Percentiles rank a stretch among this genome's conserved stretches.
Conservation (phyloP, 2,797 vertebrate species). For the Xenopus petersii region DNA sequence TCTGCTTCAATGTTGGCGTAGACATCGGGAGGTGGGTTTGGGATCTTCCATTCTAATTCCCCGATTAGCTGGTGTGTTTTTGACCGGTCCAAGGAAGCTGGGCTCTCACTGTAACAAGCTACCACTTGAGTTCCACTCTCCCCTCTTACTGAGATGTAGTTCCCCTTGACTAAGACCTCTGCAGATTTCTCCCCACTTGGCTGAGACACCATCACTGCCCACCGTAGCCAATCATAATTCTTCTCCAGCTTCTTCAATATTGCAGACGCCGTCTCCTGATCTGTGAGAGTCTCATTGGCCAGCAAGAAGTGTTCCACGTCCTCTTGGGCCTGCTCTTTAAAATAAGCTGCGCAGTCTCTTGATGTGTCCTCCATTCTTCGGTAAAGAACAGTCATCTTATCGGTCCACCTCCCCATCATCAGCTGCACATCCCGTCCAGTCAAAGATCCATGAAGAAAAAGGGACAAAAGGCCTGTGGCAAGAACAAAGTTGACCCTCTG, state of each 20-base stretch:
- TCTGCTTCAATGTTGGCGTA: conserved; percentile 68
- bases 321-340: conserved; percentile 63
- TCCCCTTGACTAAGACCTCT: conserved; percentile 47
- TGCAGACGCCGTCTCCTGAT: conserved; percentile 55
- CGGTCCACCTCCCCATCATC: conserved; percentile 67
- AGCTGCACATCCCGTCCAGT: conserved; percentile 64
- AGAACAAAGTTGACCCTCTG: conserved; percentile 71
- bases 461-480: conserved; percentile 67
- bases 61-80: conserved; percentile 70
- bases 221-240: conserved; percentile 72
- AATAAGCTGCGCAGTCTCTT: conserved; percentile 63
- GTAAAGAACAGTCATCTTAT: conserved; percentile 64
- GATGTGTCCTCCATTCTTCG: conserved; percentile 64
- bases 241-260: conserved; percentile 65
- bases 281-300: conserved; percentile 50
- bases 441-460: conserved; percentile 66
- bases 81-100: conserved; percentile 64
- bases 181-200: conserved; percentile 15
- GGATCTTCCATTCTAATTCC: conserved; percentile 73
- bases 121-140: conserved; percentile 59
- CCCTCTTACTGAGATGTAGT: conserved; percentile 55
- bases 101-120: conserved; percentile 63
- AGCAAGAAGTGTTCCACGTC: conserved; percentile 60
- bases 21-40: conserved; percentile 69
- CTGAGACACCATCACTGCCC: conserved; percentile 69